These are phyloP conservation scores for Mico argentatus DNA, from an alignment of 2,797 vertebrate genomes.

Conservation along the genomic window DNA sequence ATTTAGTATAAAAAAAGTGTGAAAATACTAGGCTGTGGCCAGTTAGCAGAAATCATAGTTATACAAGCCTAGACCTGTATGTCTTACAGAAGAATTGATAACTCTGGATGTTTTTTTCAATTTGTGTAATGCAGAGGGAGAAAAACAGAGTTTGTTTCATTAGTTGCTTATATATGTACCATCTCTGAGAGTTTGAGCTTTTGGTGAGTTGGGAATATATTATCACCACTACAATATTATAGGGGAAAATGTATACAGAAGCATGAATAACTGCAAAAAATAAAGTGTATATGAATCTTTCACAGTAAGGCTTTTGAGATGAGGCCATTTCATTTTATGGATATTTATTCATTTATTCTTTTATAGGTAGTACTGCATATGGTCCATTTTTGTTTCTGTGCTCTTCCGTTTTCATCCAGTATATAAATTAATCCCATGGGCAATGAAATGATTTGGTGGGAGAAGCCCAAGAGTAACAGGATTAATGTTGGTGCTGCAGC, in stretches of 20 bases:
- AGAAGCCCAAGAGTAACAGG: background rate
- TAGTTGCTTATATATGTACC: slow-evolving; percentile 57
- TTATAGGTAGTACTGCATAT: background rate
- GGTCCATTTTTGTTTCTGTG: background rate
- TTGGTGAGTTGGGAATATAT: slow-evolving; percentile 61
- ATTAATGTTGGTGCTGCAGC: background rate
- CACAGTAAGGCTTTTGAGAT: slow-evolving; percentile 2
- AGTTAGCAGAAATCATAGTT: slow-evolving; percentile 92
- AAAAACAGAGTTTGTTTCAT: slow-evolving; percentile 73
- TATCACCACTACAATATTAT: background rate
- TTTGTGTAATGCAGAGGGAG: slow-evolving; percentile 75
- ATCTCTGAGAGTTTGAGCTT: slow-evolving; percentile 59
- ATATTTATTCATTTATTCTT: background rate
- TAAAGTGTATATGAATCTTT: slow-evolving; percentile 58
- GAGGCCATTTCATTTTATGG: slow-evolving; percentile 1
- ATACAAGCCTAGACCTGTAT: slow-evolving; percentile 90
- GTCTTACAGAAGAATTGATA: slow-evolving; percentile 87
- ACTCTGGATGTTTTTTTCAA: slow-evolving; percentile 75
- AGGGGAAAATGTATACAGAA: slow-evolving; percentile 25
- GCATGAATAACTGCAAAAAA: slow-evolving; percentile 6
- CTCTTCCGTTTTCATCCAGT: background rate
- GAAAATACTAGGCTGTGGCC: slow-evolving; percentile 89
- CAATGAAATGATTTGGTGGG: background rate
- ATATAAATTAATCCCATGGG: background rate
- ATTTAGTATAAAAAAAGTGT: slow-evolving; percentile 91